Evolutionary conservation across 2,888 invertebrate species (phyloP), one percentile per base, ranked within the genome.

Genomic region (Anthrax anthrax): DNA sequence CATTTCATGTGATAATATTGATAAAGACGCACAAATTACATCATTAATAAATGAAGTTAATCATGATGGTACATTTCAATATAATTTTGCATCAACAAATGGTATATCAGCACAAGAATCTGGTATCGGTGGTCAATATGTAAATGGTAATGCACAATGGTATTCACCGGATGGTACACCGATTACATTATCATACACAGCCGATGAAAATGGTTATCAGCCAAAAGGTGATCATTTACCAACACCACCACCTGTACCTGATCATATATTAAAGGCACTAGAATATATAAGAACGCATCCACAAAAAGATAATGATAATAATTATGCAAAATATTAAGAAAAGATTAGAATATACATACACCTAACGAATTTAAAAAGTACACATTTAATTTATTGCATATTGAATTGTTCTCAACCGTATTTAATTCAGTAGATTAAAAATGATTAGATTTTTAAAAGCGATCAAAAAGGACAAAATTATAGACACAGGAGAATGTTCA

Each of bases 41-140:
- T 46, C 50, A n/a, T 37, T 43, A 17, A 39, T 34, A 3, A 50
- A 46, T 17, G 50, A 50, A 17, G 46, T 50, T 4, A 50, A 46
- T 43, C 46, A 47, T 23, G 76, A 76, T 48, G 60, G 68, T 18
- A 56, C 60, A 42, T 78, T 64, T 61, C 45, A 56, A 0, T 75
- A 63, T 58, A 46, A 50, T 5, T 79, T 60, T 57, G 67, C 76
- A 54, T 78, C 80, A 52, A 67, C 69, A 16, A 80, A 81, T 57
- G 80, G 79, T 18, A 81, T 80, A 57, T 48, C 59, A 0, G 75
- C 62, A 6, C 70, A 76, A 53, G 77, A 77, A 56, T 52, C 57
- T 17, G 80, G 80, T 50, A 62, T 56, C 16, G 63, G 80, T 52
- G 72, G 72, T 59, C 72, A 73, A 56, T 57, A 61, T 40, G 75